Base-by-base conservation (phyloP, 2,888 invertebrate genomes). In the Eurytoma adleriae region DNA sequence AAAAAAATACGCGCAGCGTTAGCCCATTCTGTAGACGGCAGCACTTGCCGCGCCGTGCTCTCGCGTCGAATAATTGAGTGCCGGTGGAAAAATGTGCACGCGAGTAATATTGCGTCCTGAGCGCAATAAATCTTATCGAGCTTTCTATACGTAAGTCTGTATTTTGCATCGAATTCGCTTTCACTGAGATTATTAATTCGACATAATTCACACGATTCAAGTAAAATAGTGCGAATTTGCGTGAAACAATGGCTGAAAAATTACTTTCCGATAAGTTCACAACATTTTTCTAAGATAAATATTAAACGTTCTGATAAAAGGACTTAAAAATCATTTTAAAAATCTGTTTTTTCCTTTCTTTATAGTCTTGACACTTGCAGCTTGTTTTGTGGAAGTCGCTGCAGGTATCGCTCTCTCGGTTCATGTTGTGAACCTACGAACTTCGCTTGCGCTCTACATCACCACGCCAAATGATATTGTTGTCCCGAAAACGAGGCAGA, bases 141-240 rank as follows among this genome's bases (percentile, higher is more conserved):
- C 20, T 64, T 64, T 64, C 64, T 13, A 52, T 52, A 48, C 30
- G 40, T 40, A 40, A 66, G 62, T 70, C 70, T 64, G 50, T 52
- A 70, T 66, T 50, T 70, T 71, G 40, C 50, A 78, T 78, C 56
- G 57, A 78, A 71, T 66, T 71, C 30, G 62, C 78, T 78, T 78
- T 78, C 78, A 66, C 78, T 48, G 48, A 5, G 48, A 18, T 66
- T 27, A 54, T 62, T 54, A 69, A 62, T 76, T 62, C 69, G 40
- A 69, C 69, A 66, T 77, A 71, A 77, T 71, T 71, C 48, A 57
- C 54, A 14, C 59, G 24, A 24, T 61, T 13, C 1, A 62, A 18
- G 14, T 2, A 10, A 59, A 67, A 75, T 75, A 68, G 54, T 27
- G 48, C 40, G 67, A 18, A 48, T 12, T 18, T 20, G 48, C 56